Percentiles rank a stretch among this genome's conserved stretches.
Evolutionary conservation across 30 jellyfish, hydroid and myxozoan genomes (phyloP).

Genomic region (Morbakka virulenta): DNA sequence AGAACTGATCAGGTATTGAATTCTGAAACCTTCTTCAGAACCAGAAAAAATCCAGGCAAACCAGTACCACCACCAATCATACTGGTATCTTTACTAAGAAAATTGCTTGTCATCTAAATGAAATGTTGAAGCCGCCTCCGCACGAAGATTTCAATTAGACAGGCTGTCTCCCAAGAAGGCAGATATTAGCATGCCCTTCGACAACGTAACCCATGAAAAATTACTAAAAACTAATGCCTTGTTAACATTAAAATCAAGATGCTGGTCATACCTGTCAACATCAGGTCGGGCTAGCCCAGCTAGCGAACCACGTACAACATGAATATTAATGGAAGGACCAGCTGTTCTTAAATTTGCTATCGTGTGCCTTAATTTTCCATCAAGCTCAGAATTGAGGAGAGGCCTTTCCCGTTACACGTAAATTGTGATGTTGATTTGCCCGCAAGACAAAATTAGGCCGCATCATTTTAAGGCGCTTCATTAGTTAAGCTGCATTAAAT

Average conservation of each 20-base stretch:
- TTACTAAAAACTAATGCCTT: conserved; percentile 13
- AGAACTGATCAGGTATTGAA: conserved; percentile 46
- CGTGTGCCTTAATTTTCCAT: too few relatives aligned
- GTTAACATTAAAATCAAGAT: too few relatives aligned
- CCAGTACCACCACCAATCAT: conserved; percentile 48
- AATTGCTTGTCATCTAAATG: conserved; percentile 53
- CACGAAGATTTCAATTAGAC: conserved; percentile 29
- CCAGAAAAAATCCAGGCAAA: conserved; percentile 60
- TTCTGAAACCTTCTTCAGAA: conserved; percentile 42
- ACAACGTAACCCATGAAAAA: conserved; percentile 44
- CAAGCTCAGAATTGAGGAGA: conserved; percentile 42
- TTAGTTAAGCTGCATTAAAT: too few relatives aligned
- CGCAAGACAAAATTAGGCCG: too few relatives aligned
- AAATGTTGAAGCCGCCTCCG: conserved; percentile 35
- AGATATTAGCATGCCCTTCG: conserved; percentile 69
- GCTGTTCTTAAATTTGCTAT: too few relatives aligned
- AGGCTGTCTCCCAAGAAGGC: conserved; percentile 46
- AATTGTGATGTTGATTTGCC: too few relatives aligned
- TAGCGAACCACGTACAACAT: conserved; percentile 18
- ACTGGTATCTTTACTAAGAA: conserved; percentile 51
- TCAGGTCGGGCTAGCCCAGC: too few relatives aligned
- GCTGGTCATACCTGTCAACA: too few relatives aligned
- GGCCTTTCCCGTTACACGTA: conserved; percentile 27
- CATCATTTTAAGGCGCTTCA: too few relatives aligned
- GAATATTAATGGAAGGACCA: too few relatives aligned